phyloP scores from a whole-genome alignment of 1,140 invertebrate species.

The Samia ricini region DNA sequence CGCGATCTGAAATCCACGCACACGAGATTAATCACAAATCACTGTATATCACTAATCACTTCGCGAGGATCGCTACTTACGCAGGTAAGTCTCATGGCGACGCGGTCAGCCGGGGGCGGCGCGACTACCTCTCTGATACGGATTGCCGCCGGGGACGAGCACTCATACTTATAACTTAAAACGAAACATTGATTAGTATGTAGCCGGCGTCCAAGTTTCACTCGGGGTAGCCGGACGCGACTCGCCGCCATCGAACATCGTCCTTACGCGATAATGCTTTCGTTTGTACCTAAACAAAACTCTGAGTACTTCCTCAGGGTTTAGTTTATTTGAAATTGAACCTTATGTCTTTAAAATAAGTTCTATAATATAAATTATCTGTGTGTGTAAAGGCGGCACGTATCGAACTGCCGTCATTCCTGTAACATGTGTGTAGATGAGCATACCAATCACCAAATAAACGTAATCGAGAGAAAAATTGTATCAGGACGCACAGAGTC shows the following conservation, averaged over 20 bases:
- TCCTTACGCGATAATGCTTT: conserved; percentile 55
- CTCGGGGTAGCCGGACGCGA: conserved; percentile 53
- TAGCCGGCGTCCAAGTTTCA: conserved; percentile 58
- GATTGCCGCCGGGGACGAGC: conserved; percentile 29
- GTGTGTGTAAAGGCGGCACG: conserved; percentile 33
- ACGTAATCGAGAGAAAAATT: conserved; percentile 74
- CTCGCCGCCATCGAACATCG: conserved; percentile 20
- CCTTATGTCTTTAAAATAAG: conserved; percentile 25
- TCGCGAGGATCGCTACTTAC: conserved; percentile 53
- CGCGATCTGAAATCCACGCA: conserved; percentile 59
- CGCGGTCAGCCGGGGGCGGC: conserved; percentile 49
- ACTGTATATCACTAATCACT: conserved; percentile 28
- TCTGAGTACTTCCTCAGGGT: conserved; percentile 37
- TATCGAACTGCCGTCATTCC: conserved; percentile 60
- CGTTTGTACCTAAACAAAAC: conserved; percentile 47
- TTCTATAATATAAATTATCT: conserved; percentile 19
- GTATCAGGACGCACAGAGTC: conserved; percentile 46
- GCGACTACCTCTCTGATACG: conserved; percentile 43
- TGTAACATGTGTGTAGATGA: conserved; percentile 51
- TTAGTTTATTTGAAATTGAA: conserved; percentile 15
- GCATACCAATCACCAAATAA: conserved; percentile 60
- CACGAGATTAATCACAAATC: conserved; percentile 20
- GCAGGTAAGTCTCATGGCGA: conserved; percentile 45
- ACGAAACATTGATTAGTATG: conserved; percentile 55
- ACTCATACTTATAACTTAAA: conserved; percentile 73